A percentile compares a stretch with the other conserved stretches of the same genome.
Conservation (phyloP, 2,797 vertebrate species). For the Acanthornis magna region DNA sequence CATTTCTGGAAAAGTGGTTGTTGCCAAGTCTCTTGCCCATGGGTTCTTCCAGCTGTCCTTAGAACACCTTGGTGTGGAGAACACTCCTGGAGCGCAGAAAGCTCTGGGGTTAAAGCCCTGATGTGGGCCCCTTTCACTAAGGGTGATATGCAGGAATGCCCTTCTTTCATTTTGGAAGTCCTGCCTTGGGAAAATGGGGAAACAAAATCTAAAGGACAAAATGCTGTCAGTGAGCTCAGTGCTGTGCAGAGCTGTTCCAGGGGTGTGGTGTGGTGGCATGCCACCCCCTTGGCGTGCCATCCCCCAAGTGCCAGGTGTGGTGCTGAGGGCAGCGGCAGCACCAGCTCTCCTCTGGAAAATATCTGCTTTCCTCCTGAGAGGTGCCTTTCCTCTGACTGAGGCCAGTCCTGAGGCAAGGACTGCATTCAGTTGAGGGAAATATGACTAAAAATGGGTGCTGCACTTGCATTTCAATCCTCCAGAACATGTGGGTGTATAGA, state of each 20-base stretch:
- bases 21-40: background rate
- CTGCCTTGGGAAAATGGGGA: background rate
- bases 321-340: background rate
- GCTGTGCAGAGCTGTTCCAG: background rate
- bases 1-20: background rate
- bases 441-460: background rate
- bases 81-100: background rate
- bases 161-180: background rate
- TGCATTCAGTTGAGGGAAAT: background rate
- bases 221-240: accelerated
- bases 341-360: background rate
- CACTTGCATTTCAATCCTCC: background rate
- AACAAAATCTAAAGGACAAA: background rate
- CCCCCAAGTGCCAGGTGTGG: too few species aligned
- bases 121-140: background rate
- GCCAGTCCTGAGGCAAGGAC: background rate
- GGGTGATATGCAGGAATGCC: background rate
- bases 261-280: accelerated
- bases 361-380: background rate
- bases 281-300: background rate
- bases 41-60: background rate
- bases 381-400: background rate
- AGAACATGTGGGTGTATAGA: accelerated
- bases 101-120: background rate
- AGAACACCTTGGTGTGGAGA: background rate